Evolutionary conservation across 2,888 invertebrate species (phyloP).

Genomic region (Arenicola marina): DNA sequence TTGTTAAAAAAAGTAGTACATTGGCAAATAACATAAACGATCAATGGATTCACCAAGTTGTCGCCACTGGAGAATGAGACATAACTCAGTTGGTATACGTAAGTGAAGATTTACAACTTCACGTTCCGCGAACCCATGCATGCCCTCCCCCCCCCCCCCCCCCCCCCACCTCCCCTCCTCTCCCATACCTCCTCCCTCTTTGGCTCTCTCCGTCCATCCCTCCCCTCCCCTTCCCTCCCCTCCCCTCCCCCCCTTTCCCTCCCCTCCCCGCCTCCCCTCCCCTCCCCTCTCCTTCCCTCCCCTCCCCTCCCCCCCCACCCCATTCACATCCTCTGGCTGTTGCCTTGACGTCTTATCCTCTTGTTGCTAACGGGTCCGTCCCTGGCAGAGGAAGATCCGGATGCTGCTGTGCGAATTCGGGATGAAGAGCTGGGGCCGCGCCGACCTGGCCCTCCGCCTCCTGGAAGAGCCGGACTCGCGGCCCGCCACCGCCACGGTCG

Average conservation of each 20-base stretch:
- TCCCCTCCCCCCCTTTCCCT: not conserved
- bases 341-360: too few species aligned
- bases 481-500: slow-evolving; percentile 58
- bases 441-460: slow-evolving; percentile 67
- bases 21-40: too few species aligned
- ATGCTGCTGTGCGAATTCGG: slow-evolving; percentile 82
- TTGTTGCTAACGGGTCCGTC: too few species aligned
- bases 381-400: slow-evolving; percentile 70
- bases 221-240: not conserved
- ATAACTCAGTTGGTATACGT: too few species aligned
- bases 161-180: not conserved
- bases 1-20: too few species aligned
- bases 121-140: not conserved
- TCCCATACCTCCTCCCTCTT: not conserved
- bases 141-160: not conserved
- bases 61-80: too few species aligned
- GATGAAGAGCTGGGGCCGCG: slow-evolving; percentile 78
- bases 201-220: not conserved
- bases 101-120: too few species aligned
- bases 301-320: not conserved
- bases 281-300: not conserved
- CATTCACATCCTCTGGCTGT: not conserved
- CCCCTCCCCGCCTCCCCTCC: not conserved
- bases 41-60: too few species aligned
- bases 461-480: not conserved